A percentile compares a stretch with the other conserved stretches of the same genome.
phyloP scores from a whole-genome alignment of 2,113 vertebrate genomes.

The Anhinga anhinga region DNA sequence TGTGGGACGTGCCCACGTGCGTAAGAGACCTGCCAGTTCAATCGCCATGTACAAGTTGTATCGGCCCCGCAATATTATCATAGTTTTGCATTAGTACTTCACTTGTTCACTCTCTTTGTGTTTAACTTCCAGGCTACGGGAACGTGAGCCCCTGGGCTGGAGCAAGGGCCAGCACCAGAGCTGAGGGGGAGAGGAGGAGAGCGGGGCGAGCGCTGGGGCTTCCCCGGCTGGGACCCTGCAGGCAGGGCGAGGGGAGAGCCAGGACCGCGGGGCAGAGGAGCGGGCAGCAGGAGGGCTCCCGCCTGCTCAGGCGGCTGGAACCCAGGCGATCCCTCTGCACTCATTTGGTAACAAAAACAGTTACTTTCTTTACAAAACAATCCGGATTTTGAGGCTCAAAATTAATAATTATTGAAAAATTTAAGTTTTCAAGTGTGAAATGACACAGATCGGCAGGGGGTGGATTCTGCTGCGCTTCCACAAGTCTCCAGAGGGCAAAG shows the following conservation, averaged over 20 bases:
- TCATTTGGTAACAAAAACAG: too few relatives aligned
- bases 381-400: background rate
- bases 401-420: background rate
- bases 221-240: background rate
- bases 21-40: background rate
- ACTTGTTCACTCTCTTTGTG: background rate
- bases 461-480: background rate
- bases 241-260: background rate
- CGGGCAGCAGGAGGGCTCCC: background rate
- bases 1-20: background rate
- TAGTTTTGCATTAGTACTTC: background rate
- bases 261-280: background rate
- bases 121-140: background rate
- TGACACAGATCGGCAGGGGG: background rate
- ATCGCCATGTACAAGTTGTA: fast-evolving
- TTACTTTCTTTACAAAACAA: background rate
- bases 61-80: background rate
- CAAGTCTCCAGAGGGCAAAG: background rate
- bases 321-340: background rate
- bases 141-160: background rate
- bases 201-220: background rate
- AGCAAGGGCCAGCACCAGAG: background rate
- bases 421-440: background rate
- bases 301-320: fast-evolving
- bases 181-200: background rate